Conservation (phyloP, 2,113 vertebrate genomes). For the Phrynosoma blainvillii region DNA sequence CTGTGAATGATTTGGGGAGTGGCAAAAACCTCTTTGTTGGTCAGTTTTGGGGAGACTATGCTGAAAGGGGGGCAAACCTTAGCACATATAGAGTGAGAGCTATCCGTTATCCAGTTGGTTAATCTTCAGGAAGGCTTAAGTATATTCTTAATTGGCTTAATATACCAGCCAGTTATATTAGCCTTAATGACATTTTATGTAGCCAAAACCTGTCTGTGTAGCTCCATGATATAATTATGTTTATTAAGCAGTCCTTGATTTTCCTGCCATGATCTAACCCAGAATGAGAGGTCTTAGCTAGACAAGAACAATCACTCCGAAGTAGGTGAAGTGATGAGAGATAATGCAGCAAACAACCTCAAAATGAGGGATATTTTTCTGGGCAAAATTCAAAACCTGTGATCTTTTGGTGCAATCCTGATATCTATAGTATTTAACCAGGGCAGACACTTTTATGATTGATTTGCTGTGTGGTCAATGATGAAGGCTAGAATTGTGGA, state of each 20-base stretch:
- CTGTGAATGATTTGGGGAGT: background rate
- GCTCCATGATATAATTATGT: background rate
- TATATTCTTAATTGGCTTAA: background rate
- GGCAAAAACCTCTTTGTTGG: background rate
- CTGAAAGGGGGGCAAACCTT: background rate
- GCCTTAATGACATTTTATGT: background rate
- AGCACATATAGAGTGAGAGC: background rate
- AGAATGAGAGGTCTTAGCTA: background rate
- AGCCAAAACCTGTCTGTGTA: background rate
- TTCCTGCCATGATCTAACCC: background rate
- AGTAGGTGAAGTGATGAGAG: background rate
- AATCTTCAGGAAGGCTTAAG: background rate
- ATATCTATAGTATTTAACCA: background rate
- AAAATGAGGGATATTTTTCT: background rate
- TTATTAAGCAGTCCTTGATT: background rate
- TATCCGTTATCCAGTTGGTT: background rate
- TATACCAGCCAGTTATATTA: background rate
- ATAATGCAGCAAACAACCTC: background rate
- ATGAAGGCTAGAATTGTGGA: background rate
- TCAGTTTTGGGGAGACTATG: background rate
- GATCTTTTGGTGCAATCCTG: background rate
- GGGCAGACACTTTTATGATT: background rate
- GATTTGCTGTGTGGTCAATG: background rate
- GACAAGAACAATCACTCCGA: background rate
- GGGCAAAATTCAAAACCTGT: background rate